Base-by-base conservation (phyloP, 2,113 vertebrate species). In the Seriola rivoliana region DNA sequence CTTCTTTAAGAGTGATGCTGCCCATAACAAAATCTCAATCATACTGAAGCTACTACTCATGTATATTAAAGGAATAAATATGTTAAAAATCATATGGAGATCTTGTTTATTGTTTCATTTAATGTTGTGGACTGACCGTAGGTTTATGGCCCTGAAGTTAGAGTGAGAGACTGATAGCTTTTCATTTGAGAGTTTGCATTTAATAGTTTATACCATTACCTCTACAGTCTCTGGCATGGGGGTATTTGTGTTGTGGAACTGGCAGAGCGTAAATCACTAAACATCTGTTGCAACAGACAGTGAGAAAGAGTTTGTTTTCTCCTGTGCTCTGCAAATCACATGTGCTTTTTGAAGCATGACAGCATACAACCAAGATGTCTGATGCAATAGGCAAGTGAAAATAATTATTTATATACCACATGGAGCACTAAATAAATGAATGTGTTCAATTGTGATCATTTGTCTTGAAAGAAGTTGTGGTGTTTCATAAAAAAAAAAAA, bases 201-300 rank as follows among this genome's bases (percentile, higher is more conserved):
- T 10, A 17, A 40, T 36, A 29, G 6, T 59, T 52, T 42, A 29
- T 42, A 25, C 50, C 34, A 0, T 16, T 50, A 23, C 38, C n/a
- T 64, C 16, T 32, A 5, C 16, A 44, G 8, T 57, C 69, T 67
- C 36, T 78, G 59, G 23, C 54, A 58, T 16, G 48, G 23, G 29
- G 4, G 29, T 23, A 8, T 80, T 40, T 84, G 57, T 63, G 50
- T 5, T 60, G 59, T 60, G 23, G 58, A 84, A 66, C n/a, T 36
- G 29, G n/a, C 44, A 23, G 81, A 85, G 64, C 75, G 69, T 77
- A 58, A 71, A 73, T 88, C 52, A 72, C 59, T 82, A 32, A 79
- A 75, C 88, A 87, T 91, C 88, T 92, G 86, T 3, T 76, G 60
- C 71, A 80, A 48, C 75, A 71, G 69, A 72, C 78, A 83, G 60